Evolutionary conservation across 1,140 invertebrate species (phyloP), one percentile per base, ranked within the genome.

Genomic region (Drosophila saltans): DNA sequence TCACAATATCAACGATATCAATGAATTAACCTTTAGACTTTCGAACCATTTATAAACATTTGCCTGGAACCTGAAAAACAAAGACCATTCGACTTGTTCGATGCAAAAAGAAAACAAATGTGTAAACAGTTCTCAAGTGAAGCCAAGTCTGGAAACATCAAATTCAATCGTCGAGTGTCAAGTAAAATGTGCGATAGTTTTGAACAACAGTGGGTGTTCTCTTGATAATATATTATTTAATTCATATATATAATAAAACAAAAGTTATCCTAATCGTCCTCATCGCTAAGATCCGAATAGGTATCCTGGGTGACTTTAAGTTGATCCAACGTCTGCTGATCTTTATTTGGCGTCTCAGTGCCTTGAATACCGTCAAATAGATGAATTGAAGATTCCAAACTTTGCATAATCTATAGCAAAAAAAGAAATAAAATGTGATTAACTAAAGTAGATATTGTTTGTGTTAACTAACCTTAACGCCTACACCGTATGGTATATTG

Each of bases 121-220:
- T 6, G 30, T 36, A 58, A 21, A 39, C n/a, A 58, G n/a, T 21
- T 39, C 30, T 39, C 33, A 39, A 52, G 21, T 52, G 21, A 24
- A 26, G 21, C 3, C 21, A 52, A 52, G 45, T 24, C 6, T 48
- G 45, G 2, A 21, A 0, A 26, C 8, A 26, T 52, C 24, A 9
- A 10, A 26, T 52, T 52, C 16, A 33, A 16, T 58, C 39, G 16
- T 30, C 1, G 11, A 21, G 33, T 26, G 21, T 26, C 21, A 52
- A 52, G 21, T 26, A 9, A 24, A n/a, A 61, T 61, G 36, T 40
- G 59, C 36, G 59, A 40, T 24, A 43, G 24, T 43, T 41, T 26
- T 16, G 36, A 58, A 28, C 56, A 58, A 28, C 56, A 58, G 56
- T 58, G 7, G 2, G 16, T 28, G 16, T 16, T 11, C 16, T 11